Conservation (phyloP, 2,797 vertebrate species). For the Melanitta fusca region DNA sequence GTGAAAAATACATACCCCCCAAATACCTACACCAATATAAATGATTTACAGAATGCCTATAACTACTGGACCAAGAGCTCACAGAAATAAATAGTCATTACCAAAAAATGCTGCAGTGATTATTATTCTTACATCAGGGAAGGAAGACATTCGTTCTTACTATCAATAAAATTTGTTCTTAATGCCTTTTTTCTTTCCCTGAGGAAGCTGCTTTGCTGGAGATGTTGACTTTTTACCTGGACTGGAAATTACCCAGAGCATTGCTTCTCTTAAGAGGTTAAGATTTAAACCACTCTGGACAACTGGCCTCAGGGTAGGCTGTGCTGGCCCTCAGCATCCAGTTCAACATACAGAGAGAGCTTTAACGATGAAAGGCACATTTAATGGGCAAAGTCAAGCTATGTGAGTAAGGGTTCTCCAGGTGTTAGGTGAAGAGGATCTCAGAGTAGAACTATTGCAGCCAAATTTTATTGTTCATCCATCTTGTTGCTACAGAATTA, state of each 20-base stretch:
- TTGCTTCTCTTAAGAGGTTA: not conserved
- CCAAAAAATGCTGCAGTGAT: not conserved
- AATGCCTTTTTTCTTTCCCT: not conserved
- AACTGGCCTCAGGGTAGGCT: not conserved
- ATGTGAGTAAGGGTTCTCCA: not conserved
- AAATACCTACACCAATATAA: not conserved
- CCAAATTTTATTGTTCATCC: not conserved
- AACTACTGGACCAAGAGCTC: not conserved
- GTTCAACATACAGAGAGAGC: not conserved
- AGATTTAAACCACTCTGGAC: not conserved
- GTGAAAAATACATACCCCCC: not conserved
- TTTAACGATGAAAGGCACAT: not conserved
- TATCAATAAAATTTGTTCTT: not conserved
- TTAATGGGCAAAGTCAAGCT: not conserved
- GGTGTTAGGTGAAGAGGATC: not conserved
- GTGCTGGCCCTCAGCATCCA: not conserved
- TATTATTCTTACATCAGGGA: not conserved
- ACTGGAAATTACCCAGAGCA: not conserved
- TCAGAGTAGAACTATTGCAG: not conserved
- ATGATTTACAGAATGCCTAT: not conserved
- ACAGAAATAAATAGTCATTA: not conserved
- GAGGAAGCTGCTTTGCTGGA: not conserved
- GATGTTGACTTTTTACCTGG: not conserved
- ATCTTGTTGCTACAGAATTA: slow-evolving; percentile 26
- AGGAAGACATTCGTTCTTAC: not conserved